Evolutionary conservation across 2,888 invertebrate genomes (phyloP).

Genomic region (Zaprionus obscuricornis): DNA sequence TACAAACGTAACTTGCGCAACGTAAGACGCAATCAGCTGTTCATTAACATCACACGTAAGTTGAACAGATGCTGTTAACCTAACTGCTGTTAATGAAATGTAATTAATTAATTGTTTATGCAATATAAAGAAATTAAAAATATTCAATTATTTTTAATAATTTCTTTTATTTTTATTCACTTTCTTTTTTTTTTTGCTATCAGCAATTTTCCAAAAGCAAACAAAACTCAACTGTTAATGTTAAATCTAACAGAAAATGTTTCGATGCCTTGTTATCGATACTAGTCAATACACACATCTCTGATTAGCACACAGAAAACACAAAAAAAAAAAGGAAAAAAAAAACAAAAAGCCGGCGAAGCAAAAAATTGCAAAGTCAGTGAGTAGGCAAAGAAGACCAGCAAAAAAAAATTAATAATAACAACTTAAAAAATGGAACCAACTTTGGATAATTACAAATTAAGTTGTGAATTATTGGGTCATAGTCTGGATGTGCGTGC

Average conservation of each 20-base stretch:
- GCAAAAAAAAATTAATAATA: too few relatives aligned
- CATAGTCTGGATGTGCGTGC: constrained; percentile 94
- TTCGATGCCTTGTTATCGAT: constrained; percentile 35
- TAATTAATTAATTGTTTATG: too few relatives aligned
- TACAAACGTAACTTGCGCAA: constrained; percentile 20
- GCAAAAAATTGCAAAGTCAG: constrained; percentile 44
- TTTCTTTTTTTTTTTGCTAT: too few relatives aligned
- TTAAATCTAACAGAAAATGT: too few relatives aligned
- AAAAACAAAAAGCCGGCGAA: constrained; percentile 29
- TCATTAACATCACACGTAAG: constrained; percentile 3
- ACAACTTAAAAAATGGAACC: constrained; percentile 64
- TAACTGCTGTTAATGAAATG: too few relatives aligned
- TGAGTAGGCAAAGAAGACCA: neutral
- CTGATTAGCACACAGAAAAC: too few relatives aligned
- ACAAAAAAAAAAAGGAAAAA: too few relatives aligned
- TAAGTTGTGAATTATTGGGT: constrained; percentile 90
- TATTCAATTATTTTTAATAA: too few relatives aligned
- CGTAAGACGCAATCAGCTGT: constrained; percentile 19
- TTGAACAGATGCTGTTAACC: constrained; percentile 4
- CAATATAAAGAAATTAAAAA: too few relatives aligned
- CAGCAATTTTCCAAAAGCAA: too few relatives aligned
- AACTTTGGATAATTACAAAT: constrained; percentile 87
- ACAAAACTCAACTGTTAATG: too few relatives aligned
- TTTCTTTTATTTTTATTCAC: too few relatives aligned
- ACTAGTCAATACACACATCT: constrained; percentile 12